Percentiles rank a stretch among this genome's conserved stretches.
phyloP scores from a whole-genome alignment of 2,797 vertebrate species.

The Pelochelys cantorii region DNA sequence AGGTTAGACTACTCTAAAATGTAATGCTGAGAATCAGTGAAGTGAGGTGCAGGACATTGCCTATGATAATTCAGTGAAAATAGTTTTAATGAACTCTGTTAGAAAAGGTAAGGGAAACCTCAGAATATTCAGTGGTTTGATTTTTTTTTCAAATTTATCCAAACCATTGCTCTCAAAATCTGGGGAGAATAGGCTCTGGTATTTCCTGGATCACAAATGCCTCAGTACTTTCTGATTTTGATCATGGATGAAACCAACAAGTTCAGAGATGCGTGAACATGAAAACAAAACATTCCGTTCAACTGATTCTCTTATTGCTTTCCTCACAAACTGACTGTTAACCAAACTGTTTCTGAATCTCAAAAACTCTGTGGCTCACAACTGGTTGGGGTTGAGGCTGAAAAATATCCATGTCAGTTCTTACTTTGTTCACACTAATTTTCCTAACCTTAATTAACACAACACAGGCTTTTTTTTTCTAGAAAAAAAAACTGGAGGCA shows the following conservation, averaged over 20 bases:
- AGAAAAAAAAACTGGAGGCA: neutral
- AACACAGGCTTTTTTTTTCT: neutral
- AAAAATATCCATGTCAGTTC: neutral
- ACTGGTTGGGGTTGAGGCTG: neutral
- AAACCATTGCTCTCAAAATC: too few relatives aligned
- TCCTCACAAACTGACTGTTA: neutral
- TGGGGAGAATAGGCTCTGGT: neutral
- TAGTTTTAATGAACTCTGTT: neutral
- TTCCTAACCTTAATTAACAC: neutral
- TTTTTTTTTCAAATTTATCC: neutral
- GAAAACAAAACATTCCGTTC: neutral
- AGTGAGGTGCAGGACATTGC: neutral
- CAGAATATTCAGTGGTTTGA: neutral
- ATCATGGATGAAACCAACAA: neutral
- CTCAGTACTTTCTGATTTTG: neutral
- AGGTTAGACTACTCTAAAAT: neutral
- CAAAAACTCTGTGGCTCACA: neutral
- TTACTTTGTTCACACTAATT: neutral
- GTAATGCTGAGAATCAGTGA: neutral
- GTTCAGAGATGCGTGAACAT: neutral
- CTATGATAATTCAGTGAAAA: neutral
- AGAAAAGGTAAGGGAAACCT: neutral
- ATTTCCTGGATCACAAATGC: conserved; percentile 4
- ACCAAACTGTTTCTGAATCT: neutral
- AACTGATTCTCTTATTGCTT: neutral